Conservation (phyloP, 2,888 invertebrate species). For the Gymnocheta viridis region DNA sequence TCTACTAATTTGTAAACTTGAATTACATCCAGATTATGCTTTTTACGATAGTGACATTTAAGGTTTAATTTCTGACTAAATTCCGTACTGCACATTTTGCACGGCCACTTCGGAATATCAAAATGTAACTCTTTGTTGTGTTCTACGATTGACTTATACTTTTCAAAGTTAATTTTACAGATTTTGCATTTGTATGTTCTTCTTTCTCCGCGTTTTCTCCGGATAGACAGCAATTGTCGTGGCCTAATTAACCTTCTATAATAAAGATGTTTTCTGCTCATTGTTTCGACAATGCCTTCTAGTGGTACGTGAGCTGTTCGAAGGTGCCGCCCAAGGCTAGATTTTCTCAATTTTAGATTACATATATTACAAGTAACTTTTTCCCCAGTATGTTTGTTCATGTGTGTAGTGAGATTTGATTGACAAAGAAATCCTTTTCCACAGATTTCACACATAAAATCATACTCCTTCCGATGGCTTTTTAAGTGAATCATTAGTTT, state of each 20-base stretch:
- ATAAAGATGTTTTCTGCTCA: background rate
- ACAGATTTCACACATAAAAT: constrained; percentile 51
- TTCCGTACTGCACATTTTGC: constrained; percentile 30
- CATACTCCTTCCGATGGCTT: constrained; percentile 5
- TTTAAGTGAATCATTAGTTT: background rate
- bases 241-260: background rate
- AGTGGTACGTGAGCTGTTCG: constrained; percentile 30
- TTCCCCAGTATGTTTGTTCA: constrained; percentile 34
- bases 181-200: constrained; percentile 3
- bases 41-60: constrained; percentile 25
- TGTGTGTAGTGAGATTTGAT: background rate
- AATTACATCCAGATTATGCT: constrained; percentile 33
- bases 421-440: constrained; percentile 12
- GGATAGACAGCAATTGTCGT: too few relatives aligned
- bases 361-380: constrained; percentile 52
- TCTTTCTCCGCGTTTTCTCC: background rate
- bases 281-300: background rate
- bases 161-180: constrained; percentile 16
- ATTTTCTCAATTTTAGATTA: constrained; percentile 32
- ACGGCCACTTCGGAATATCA: constrained; percentile 7
- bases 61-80: constrained; percentile 8
- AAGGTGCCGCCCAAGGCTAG: constrained; percentile 29
- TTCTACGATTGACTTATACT: constrained; percentile 67
- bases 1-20: constrained; percentile 35
- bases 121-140: constrained; percentile 23